phyloP scores from a whole-genome alignment of 2,888 invertebrate genomes.

The Acanthosepion lycidas region DNA sequence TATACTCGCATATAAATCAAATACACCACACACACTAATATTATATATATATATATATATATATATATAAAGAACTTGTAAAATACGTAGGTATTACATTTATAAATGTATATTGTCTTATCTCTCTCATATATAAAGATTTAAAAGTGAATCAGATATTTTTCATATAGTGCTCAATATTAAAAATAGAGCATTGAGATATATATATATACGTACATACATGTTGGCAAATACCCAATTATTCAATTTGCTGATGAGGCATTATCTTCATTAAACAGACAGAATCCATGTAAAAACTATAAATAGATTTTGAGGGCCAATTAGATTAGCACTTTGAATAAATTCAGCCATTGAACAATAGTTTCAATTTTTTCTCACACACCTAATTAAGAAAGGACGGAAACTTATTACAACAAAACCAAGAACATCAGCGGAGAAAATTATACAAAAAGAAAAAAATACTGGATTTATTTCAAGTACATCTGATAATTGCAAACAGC shows the following conservation, averaged over 20 bases:
- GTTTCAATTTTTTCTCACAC: not conserved
- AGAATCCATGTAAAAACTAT: not conserved
- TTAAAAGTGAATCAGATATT: too few relatives aligned
- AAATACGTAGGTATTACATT: too few relatives aligned
- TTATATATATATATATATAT: too few relatives aligned
- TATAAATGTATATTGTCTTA: too few relatives aligned
- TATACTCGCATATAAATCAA: too few relatives aligned
- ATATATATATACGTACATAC: too few relatives aligned
- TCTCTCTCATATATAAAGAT: too few relatives aligned
- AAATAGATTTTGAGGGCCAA: constrained; percentile 33
- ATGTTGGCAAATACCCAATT: not conserved
- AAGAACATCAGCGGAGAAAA: not conserved
- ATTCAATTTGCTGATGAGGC: not conserved
- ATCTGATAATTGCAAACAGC: not conserved
- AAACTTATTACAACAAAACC: not conserved
- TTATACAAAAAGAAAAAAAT: not conserved
- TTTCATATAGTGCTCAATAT: too few relatives aligned
- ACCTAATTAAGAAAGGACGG: not conserved
- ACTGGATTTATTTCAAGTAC: not conserved
- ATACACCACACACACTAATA: too few relatives aligned
- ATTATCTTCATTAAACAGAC: not conserved
- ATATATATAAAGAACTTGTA: too few relatives aligned
- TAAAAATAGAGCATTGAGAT: too few relatives aligned
- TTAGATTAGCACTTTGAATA: not conserved
- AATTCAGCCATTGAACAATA: not conserved